Evolutionary conservation across 2,113 vertebrate genomes (phyloP), one percentile per base, ranked within the genome.

Genomic region (Lepus americanus): DNA sequence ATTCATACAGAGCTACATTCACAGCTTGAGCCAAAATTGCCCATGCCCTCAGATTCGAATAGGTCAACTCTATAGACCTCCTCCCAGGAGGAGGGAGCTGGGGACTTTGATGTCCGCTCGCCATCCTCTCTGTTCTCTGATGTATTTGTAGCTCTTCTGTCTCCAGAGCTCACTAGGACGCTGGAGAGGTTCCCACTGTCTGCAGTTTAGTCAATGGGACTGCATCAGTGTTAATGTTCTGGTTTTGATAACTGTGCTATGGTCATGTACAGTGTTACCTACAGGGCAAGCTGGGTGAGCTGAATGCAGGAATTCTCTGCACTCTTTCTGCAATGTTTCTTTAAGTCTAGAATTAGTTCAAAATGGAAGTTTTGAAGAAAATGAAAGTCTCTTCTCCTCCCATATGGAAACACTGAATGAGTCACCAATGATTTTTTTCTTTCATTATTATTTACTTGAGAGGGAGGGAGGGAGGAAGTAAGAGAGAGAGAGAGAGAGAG

Each of bases 261-360:
- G 20, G 73, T 89, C 44, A 33, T 1, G 4, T 74, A 44, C 72
- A 39, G 72, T 9, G 14, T 76, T 16, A 76, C 66, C 55, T 2
- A 16, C 13, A 20, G 79, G 53, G 72, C 12, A 84, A 78, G 66
- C n/a, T 63, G 64, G 29, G 49, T 23, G n/a, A 81, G n/a, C 0
- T 1, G 9, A 59, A 16, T 6, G 33, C 63, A 23, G 51, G 64
- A 78, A 86, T 69, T 89, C 55, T 94, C n/a, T 44, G 36, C 23
- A 63, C 27, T 63, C 10, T 78, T 73, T 94, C 66, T 27, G 29
- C 53, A 79, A 1, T 27, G 39, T 80, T 92, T 79, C 29, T 33
- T 0, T 49, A 72, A 73, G 88, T 92, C 88, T 94, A 87, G 92
- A 84, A 82, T 86, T 31, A 89, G 82, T 66, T 93, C n/a, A 81